phyloP scores from a whole-genome alignment of 2,797 vertebrate species.

The Sebastes steindachneri region DNA sequence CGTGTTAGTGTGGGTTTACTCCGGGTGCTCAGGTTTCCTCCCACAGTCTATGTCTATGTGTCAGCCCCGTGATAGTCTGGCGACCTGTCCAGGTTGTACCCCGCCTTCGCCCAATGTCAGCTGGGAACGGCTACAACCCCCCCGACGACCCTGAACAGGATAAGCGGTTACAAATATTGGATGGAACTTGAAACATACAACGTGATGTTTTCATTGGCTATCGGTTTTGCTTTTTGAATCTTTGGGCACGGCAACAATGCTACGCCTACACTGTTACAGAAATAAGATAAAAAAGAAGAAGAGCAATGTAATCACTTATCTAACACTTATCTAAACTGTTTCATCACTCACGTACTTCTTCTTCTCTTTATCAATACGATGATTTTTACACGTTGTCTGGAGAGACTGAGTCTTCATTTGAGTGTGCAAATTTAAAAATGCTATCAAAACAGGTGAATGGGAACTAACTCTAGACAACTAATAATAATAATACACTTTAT shows the following conservation, averaged over 20 bases:
- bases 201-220: conserved; percentile 12
- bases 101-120: too few relatives aligned
- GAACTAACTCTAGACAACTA: not conserved
- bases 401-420: not conserved
- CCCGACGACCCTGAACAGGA: too few relatives aligned
- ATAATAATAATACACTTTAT: too few relatives aligned
- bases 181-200: not conserved
- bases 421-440: not conserved
- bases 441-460: not conserved
- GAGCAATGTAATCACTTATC: not conserved
- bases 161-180: too few relatives aligned
- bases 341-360: not conserved
- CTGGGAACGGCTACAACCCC: too few relatives aligned
- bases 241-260: conserved; percentile 42
- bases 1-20: too few relatives aligned
- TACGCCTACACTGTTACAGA: conserved; percentile 41
- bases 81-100: too few relatives aligned
- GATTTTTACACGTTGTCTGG: not conserved
- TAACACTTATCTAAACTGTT: not conserved
- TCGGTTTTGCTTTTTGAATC: conserved; percentile 15
- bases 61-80: too few relatives aligned
- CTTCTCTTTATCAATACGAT: not conserved
- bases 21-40: too few relatives aligned
- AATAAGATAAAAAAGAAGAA: conserved; percentile 4
- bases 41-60: too few relatives aligned